phyloP scores from a whole-genome alignment of 2,888 invertebrate genomes.

The Mythimna ferrago region DNA sequence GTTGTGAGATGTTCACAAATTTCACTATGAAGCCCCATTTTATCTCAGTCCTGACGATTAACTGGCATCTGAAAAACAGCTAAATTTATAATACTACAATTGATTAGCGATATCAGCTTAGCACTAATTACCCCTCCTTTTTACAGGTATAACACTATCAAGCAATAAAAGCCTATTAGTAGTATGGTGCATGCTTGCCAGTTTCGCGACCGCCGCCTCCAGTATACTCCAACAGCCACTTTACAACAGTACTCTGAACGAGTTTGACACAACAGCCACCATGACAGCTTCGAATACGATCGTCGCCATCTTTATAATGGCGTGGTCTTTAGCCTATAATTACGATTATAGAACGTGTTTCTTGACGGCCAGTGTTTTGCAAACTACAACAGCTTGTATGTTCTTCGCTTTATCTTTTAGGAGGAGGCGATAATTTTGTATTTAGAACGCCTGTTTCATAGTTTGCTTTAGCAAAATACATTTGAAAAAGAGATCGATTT shows the following conservation, averaged over 20 bases:
- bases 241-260: conserved; percentile 84
- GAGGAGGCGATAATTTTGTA: conserved; percentile 73
- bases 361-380: conserved; percentile 81
- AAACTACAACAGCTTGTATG: conserved; percentile 78
- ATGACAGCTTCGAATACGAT: conserved; percentile 83
- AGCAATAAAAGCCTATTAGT: conserved; percentile 80
- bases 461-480: too few relatives aligned
- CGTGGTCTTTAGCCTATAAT: conserved; percentile 81
- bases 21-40: neutral
- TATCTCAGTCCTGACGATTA: neutral
- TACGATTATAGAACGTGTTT: conserved; percentile 84
- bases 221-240: conserved; percentile 84
- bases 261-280: conserved; percentile 86
- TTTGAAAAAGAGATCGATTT: too few relatives aligned
- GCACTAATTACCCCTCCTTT: neutral
- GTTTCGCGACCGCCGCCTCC: conserved; percentile 82
- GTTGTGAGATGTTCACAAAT: neutral
- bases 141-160: conserved; percentile 83
- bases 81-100: neutral
- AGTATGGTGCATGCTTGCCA: conserved; percentile 85
- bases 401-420: conserved; percentile 84
- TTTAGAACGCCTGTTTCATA: conserved; percentile 5
- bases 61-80: neutral
- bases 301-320: conserved; percentile 80
- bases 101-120: neutral